Base-by-base conservation (phyloP, 1,140 invertebrate genomes). In the Campoletis sonorensis region DNA sequence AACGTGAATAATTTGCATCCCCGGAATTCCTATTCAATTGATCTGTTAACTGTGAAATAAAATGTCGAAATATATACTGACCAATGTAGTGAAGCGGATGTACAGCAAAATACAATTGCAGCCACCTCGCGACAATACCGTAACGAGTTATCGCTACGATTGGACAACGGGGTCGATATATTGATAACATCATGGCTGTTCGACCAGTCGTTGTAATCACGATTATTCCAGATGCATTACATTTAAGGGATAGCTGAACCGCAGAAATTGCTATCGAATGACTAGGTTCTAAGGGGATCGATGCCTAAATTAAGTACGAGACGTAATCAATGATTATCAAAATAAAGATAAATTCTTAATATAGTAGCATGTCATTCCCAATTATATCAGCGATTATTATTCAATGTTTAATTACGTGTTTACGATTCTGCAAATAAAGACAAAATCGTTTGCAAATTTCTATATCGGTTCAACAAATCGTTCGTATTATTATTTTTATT, bases 201-300 rank as follows among this genome's bases (percentile, higher is more conserved):
- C 94, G 93, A 72, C 97, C 97, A 2, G 96, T 96, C 0, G 96
- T 97, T 33, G 97, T 98, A 18, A 97, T 93, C 30, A 97, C 95
- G 64, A 98, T 95, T 79, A 98, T 98, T 1, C 96, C 96, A 5
- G 95, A 94, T 0, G 97, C 97, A 86, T 95, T 93, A 79, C 94
- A 94, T 85, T 97, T 95, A 82, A 96, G 94, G 0, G 97, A 96
- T 5, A 97, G 96, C 84, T 97, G 94, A 0, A 97, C 96, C 33
- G 96, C 96, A 8, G 97, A 96, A 83, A 98, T 95, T 3, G 96
- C 96, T 58, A 97, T 94, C 23, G 96, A 95, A 84, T 97, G 95
- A 1, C 95, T 93, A 64, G 93, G 91, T 87, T 96, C 95, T 23
- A 94, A 92, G 23, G 95, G 95, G 54, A 92, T 89, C 4, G 88